Evolutionary conservation across 2,888 invertebrate species (phyloP).

Genomic region (Ethmia dodecea): DNA sequence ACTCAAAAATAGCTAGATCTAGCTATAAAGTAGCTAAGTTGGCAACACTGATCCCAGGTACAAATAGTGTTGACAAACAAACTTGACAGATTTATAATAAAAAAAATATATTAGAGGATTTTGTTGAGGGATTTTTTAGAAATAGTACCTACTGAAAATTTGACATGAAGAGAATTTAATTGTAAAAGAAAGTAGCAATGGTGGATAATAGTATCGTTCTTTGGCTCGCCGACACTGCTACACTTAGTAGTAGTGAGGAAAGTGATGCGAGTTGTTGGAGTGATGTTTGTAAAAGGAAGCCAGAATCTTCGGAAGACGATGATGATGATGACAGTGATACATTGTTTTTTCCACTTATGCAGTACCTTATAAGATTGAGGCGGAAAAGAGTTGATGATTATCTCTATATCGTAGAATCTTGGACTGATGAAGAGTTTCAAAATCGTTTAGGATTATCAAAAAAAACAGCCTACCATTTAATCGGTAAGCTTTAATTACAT

Average conservation of each 20-base stretch:
- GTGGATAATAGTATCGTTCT: conserved; percentile 29
- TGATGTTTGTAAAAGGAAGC: conserved; percentile 30
- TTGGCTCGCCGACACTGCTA: conserved; percentile 28
- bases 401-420: conserved; percentile 49
- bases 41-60: too few species aligned
- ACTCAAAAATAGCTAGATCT: too few species aligned
- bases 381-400: conserved; percentile 50
- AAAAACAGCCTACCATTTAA: conserved; percentile 39
- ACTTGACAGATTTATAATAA: too few species aligned
- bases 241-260: conserved; percentile 32
- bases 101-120: too few species aligned
- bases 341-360: conserved; percentile 51
- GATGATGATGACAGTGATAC: conserved; percentile 34
- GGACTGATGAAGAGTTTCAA: conserved; percentile 50
- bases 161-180: neutral
- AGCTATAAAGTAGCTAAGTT: too few species aligned
- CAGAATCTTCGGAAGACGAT: conserved; percentile 34
- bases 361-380: conserved; percentile 39
- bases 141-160: too few species aligned
- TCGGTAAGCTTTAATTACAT: conserved; percentile 30
- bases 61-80: too few species aligned
- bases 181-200: conserved; percentile 21
- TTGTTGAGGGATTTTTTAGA: too few species aligned
- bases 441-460: conserved; percentile 44
- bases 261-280: conserved; percentile 45